Conservation (phyloP, 1,140 invertebrate genomes). For the Drosophila virilis region DNA sequence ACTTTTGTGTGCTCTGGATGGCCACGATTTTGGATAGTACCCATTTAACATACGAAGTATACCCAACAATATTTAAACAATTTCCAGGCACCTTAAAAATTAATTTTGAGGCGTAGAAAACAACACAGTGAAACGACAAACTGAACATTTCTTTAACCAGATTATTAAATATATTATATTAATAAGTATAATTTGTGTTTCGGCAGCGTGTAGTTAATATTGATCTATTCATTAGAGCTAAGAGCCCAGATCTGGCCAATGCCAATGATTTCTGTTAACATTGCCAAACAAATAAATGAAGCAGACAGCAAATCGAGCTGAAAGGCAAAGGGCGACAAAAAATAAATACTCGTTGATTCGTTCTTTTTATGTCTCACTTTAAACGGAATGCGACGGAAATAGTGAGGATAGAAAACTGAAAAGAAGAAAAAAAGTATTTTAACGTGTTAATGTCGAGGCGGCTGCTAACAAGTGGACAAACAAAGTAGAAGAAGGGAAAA, state of each 20-base stretch:
- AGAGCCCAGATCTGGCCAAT: conserved; percentile 26
- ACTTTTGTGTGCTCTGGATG: too few relatives aligned
- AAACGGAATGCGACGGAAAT: conserved; percentile 47
- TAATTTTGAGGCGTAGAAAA: too few relatives aligned
- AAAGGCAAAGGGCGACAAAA: conserved; percentile 13
- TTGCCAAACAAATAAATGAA: conserved; percentile 58
- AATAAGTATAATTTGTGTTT: not conserved
- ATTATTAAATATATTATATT: not conserved
- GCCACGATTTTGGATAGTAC: too few relatives aligned
- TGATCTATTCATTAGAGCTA: conserved; percentile 57
- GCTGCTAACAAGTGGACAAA: conserved; percentile 76
- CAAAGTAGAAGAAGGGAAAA: conserved; percentile 39
- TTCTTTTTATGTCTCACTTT: conserved; percentile 64
- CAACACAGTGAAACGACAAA: too few relatives aligned
- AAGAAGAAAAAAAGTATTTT: conserved; percentile 40
- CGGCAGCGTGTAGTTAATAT: conserved; percentile 5
- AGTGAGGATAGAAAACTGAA: conserved; percentile 24
- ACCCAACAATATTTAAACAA: too few relatives aligned
- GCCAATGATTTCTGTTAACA: conserved; percentile 70
- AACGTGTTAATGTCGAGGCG: conserved; percentile 75
- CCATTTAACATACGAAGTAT: too few relatives aligned
- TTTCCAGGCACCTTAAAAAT: too few relatives aligned
- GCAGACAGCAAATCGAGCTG: not conserved
- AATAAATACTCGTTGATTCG: conserved; percentile 12
- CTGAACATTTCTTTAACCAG: too few relatives aligned